Evolutionary conservation across 2,113 vertebrate genomes (phyloP), one percentile per base, ranked within the genome.

Genomic region (Herpetotheres cachinnans): DNA sequence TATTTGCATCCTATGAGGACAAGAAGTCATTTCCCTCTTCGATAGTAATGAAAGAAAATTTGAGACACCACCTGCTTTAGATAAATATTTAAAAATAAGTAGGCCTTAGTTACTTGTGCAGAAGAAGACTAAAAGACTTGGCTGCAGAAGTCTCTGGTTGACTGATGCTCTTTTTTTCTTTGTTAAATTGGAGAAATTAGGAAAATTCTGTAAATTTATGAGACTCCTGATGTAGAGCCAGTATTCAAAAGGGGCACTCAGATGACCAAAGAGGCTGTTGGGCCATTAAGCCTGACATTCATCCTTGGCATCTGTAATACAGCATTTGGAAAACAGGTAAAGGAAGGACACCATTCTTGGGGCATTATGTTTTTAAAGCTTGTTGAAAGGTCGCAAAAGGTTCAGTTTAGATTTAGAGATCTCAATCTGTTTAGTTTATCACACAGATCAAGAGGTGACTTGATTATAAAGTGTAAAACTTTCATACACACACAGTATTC

Each of bases 401-500:
- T 86, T 85, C 66, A 21, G 59, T 88, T 69, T 73, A 92, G 88
- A 83, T 96, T 94, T 89, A 67, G 73, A 89, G 77, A 91, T 94
- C 86, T 88, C 62, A 82, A 6, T 91, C 91, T 87, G 58, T 92
- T 89, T 71, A 82, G 63, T 87, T 91, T 94, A 85, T 90, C 87
- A 56, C 70, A 58, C 6, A 32, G 86, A 95, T 95, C 87, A 93
- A 91, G 82, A 93, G 90, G 91, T 96, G 93, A 90, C 85, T 82
- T 91, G 89, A 82, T 96, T 91, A 88, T 87, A 61, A 93, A 82
- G 81, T 82, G 59, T 90, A 85, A 96, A 78, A 82, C 70, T 95
- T 77, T 80, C 52, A 66, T 71, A 74, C 26, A 63, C 0, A 10
- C 34, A 79, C 32, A 18, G 17, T 74, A 54, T 91, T 83, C 66